A percentile compares a stretch with the other conserved stretches of the same genome.
Conservation (phyloP, 2,888 invertebrate species). For the Proisotoma minuta region DNA sequence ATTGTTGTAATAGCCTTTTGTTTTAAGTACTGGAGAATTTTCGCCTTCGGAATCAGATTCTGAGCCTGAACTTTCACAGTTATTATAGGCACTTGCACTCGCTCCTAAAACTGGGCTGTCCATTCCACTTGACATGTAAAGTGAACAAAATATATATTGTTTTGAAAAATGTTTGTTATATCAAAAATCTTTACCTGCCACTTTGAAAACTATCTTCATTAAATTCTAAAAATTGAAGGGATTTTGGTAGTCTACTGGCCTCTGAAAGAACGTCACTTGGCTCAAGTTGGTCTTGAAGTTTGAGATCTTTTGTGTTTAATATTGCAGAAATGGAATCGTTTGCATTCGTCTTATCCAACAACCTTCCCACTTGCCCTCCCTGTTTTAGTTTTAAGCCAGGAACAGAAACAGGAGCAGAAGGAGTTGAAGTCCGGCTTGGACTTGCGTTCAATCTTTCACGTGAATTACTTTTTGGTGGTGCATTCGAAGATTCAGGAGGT, state of each 20-base stretch:
- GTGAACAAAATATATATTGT: not conserved
- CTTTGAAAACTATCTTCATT: slow-evolving; percentile 24
- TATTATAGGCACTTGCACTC: slow-evolving; percentile 34
- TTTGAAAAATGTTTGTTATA: not conserved
- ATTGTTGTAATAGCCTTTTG: slow-evolving; percentile 35
- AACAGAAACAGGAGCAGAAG: not conserved
- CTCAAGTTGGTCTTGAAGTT: slow-evolving; percentile 36
- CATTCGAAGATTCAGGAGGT: too few species aligned
- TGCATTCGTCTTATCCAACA: too few species aligned
- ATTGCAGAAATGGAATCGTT: slow-evolving; percentile 35
- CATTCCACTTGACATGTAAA: slow-evolving; percentile 7
- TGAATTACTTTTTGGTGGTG: too few species aligned
- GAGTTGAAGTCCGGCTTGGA: not conserved
- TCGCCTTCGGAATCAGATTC: slow-evolving; percentile 27
- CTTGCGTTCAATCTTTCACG: too few species aligned
- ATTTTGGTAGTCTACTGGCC: slow-evolving; percentile 21
- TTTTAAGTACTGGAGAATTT: not conserved
- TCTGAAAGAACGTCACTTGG: slow-evolving; percentile 35
- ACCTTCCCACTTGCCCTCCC: not conserved
- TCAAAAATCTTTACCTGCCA: not conserved
- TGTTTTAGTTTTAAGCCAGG: not conserved
- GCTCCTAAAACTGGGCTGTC: slow-evolving; percentile 23
- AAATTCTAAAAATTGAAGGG: slow-evolving; percentile 36
- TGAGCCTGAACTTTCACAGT: slow-evolving; percentile 30
- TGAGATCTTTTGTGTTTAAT: slow-evolving; percentile 37